Base-by-base conservation (phyloP, 1,140 invertebrate genomes). In the Macrosteles quadrilineatus region DNA sequence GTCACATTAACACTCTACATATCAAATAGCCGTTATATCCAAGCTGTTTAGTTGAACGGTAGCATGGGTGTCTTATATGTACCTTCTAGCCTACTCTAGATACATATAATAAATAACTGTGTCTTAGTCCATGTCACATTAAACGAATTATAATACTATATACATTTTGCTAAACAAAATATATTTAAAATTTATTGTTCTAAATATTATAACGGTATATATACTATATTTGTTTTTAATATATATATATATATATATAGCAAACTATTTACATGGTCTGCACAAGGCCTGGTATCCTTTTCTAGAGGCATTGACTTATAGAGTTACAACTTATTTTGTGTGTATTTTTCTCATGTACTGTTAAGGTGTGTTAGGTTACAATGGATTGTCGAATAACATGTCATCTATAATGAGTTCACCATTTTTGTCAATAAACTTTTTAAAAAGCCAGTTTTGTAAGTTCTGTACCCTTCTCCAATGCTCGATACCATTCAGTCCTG, bases 161-260 rank as follows among this genome's bases (percentile, higher is more conserved):
- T 67, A 67, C 66, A 67, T 67, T 67, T 67, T 67, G 66, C 66
- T 67, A 67, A 67, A 67, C 66, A 67, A 67, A 67, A 50, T 67
- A 67, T 67, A 62, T 50, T 67, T 50, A 67, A 67, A 62, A 27
- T 62, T 30, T 50, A 47, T 67, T 67, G 66, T 67, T 67, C 66
- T 67, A 65, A 65, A 65, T 65, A 65, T 65, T 65, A 65, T 65
- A 11, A 50, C 47, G 21, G 23, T 6, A 62, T 62, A 62, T 62
- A 62, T 53, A 53, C 47, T 62, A 62, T 62, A 62, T 62, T 31
- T 31, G 29, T 62, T 62, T 30, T 62, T 27, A 27, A 62, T 62
- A 27, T 62, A 30, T n/a, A 12, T n/a, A 12, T 9, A 55, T n/a
- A 55, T 11, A 55, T 50, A 50, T n/a, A 19, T 50, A 50, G 21